Evolutionary conservation across 2,797 vertebrate species (phyloP).

Genomic region (Pachyuromys duprasi): DNA sequence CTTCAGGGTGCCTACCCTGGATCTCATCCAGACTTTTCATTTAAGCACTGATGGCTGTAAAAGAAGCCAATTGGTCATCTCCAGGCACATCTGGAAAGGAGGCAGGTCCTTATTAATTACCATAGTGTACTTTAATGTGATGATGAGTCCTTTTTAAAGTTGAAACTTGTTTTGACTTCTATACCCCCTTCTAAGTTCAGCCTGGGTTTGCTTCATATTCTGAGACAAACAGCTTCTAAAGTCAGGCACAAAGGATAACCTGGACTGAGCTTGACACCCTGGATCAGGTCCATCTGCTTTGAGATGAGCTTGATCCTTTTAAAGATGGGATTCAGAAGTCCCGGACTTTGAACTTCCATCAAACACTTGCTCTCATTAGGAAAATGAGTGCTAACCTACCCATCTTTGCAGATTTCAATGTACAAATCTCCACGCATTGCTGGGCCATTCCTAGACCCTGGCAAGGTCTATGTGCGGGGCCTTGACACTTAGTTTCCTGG

Average conservation of each 20-base stretch:
- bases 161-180: neutral
- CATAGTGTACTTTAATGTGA: neutral
- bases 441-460: neutral
- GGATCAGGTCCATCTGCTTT: too few species aligned
- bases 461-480: neutral
- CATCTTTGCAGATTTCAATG: neutral
- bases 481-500: neutral
- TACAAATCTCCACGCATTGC: rapidly evolving
- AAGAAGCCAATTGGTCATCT: neutral
- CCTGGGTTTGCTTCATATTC: neutral
- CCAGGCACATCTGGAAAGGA: neutral
- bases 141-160: neutral
- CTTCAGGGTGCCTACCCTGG: neutral
- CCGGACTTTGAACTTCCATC: neutral
- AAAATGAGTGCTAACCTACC: neutral
- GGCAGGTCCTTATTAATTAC: neutral
- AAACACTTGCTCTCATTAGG: neutral
- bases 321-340: rapidly evolving
- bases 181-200: neutral
- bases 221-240: neutral
- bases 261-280: rapidly evolving
- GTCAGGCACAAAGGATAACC: too few species aligned
- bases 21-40: neutral
- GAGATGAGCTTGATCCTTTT: neutral
- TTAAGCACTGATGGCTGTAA: neutral